Base-by-base conservation (phyloP, 2,888 invertebrate species). In the Acrocyrtus sp. region DNA sequence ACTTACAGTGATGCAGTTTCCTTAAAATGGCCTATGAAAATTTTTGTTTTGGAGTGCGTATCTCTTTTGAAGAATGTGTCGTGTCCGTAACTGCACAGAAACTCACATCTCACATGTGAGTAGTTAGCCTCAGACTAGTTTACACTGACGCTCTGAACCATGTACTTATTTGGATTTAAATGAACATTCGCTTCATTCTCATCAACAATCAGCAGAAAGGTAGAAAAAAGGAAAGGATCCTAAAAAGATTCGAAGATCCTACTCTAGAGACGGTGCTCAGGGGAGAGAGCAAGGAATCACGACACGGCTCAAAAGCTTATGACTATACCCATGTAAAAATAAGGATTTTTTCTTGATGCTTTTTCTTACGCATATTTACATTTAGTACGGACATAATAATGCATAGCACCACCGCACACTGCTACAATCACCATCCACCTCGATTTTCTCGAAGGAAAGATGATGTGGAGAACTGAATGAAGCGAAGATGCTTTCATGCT, bases 111-210 rank as follows among this genome's bases (percentile, higher is more conserved):
- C 50, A 50, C 50, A 50, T 50, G 50, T 17, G 50, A 50, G 10
- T 8, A 5, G 17, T 50, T 21, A 21, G 21, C 22, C 12, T 21
- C 12, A 50, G 50, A 50, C 50, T 50, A 50, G 21, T 22, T 50
- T 17, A 50, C 21, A 22, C 21, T 50, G 50, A 50, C 50, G 50
- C 50, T 50, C 50, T 50, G 50, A 50, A 50, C 27, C 41, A 51
- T 63, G 53, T 29, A 63, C 63, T 50, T 63, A 63, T 63, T 53
- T 53, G 63, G 63, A 63, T 19, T n/a, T 63, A 39, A 63, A 53
- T 63, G 63, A 5, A 63, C 50, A n/a, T n/a, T n/a, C 51, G 19
- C 43, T 43, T 63, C 45, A 45, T 45, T n/a, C 5, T 45, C 45
- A 45, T 12, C 17, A 12, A 4, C 45, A n/a, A 45, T 5, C 45